Percentiles rank a stretch among this genome's conserved stretches.
phyloP scores from a whole-genome alignment of 2,888 invertebrate species.

The Drosophila tanythrix region DNA sequence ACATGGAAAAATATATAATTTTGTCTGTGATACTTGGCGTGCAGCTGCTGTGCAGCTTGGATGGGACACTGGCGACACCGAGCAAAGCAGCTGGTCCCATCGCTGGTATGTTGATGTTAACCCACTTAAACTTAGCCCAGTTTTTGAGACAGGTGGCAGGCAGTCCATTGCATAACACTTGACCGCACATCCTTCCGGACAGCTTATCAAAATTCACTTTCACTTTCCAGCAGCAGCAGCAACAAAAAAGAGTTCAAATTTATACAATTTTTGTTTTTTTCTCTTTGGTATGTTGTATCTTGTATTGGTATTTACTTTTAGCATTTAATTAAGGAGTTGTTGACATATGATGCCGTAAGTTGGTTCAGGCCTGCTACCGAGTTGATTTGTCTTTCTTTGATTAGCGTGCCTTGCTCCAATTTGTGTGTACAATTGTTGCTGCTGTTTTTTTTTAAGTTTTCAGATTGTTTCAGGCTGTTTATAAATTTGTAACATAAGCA shows the following conservation, averaged over 20 bases:
- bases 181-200: conserved; percentile 40
- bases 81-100: conserved; percentile 72
- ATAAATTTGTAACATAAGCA: conserved; percentile 50
- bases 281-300: background rate
- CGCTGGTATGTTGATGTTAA: conserved; percentile 81
- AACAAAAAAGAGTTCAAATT: background rate
- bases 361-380: conserved; percentile 14
- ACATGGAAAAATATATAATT: conserved; percentile 81
- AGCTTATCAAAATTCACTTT: conserved; percentile 55
- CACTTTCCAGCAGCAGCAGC: conserved; percentile 54
- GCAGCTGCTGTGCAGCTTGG: conserved; percentile 82
- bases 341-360: conserved; percentile 6
- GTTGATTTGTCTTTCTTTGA: conserved; percentile 42
- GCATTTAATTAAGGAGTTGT: conserved; percentile 54
- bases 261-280: conserved; percentile 3
- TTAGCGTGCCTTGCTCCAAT: conserved; percentile 52
- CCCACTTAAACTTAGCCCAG: conserved; percentile 3
- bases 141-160: background rate
- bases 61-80: conserved; percentile 80
- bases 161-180: conserved; percentile 29
- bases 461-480: conserved; percentile 28
- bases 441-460: conserved; percentile 23
- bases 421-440: conserved; percentile 39
- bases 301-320: conserved; percentile 21
- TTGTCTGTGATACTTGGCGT: conserved; percentile 83